phyloP scores from a whole-genome alignment of 2,797 vertebrate species.

The Coendou prehensilis region DNA sequence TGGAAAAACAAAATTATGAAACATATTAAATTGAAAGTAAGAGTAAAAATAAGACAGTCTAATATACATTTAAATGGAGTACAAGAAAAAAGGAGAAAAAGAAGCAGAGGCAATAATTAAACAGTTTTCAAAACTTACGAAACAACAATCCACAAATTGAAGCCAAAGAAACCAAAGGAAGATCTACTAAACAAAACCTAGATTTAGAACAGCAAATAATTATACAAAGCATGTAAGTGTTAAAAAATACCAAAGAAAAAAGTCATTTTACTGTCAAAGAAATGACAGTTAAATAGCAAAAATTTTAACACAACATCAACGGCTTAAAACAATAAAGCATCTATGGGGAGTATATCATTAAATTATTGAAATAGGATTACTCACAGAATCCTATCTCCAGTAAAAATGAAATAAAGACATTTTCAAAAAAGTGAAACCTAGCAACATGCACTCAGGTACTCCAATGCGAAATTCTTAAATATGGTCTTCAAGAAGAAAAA shows the following conservation, averaged over 20 bases:
- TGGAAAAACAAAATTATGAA: not conserved
- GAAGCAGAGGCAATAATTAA: not conserved
- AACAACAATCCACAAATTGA: not conserved
- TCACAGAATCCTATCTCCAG: not conserved
- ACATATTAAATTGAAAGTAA: not conserved
- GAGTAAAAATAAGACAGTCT: not conserved
- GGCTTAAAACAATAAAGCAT: not conserved
- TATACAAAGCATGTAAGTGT: constrained; percentile 6
- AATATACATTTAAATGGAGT: not conserved
- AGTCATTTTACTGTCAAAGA: constrained; percentile 40
- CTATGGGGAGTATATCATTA: not conserved
- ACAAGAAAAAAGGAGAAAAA: not conserved
- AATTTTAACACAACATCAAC: constrained; percentile 17
- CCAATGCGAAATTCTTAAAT: constrained; percentile 25
- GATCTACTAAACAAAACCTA: not conserved
- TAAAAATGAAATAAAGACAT: constrained; percentile 20
- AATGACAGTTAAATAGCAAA: not conserved
- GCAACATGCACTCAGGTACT: not conserved
- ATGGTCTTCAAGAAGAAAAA: constrained; percentile 9
- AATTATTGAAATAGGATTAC: not conserved
- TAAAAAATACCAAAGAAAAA: constrained; percentile 42
- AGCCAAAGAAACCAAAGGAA: not conserved
- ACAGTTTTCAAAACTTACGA: not conserved
- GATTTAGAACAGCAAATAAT: not conserved
- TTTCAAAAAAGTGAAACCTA: constrained; percentile 30